Evolutionary conservation across 1,140 invertebrate genomes (phyloP), one percentile per base, ranked within the genome.

Genomic region (Tachypleus tridentatus): DNA sequence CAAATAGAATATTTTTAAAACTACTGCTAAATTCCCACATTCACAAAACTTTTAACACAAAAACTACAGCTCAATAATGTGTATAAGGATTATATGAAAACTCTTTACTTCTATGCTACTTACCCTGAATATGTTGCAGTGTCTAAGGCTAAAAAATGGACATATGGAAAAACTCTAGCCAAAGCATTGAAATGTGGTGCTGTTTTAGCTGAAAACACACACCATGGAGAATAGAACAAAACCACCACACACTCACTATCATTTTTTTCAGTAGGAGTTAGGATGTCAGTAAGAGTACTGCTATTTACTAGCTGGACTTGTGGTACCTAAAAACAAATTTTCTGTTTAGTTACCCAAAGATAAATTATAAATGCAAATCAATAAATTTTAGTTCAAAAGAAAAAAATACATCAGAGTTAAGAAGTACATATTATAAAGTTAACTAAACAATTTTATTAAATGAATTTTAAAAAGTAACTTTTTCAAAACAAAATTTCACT

Each of bases 101-200:
- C 29, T 29, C 29, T 62, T 8, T 8, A 51, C 54, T 29, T 29
- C 29, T 29, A 57, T 11, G 5, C 53, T 51, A 68, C 74, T 75
- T 80, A 86, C 85, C 81, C 82, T 76, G 87, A 86, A 74, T 92
- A 86, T 73, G 86, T 85, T 66, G 89, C 84, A 1, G 91, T 90
- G 82, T 97, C 92, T 11, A 97, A 84, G 8, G 92, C 94, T 50
- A 91, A 85, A 74, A 94, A 84, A 77, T 88, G 88, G 5, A 97
- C 80, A 72, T 87, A 83, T 7, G 91, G 91, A 80, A 91, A 96
- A 4, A 85, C 86, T 72, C 85, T 82, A 66, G 82, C 88, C 72
- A 97, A 74, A 3, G 93, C 89, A 82, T 97, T 97, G 70, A 89
- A 93, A 75, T 91, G 84, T 4, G 90, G 88, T 5, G 92, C 93